Base-by-base conservation (phyloP, 2,797 vertebrate species). In the Netta rufina region DNA sequence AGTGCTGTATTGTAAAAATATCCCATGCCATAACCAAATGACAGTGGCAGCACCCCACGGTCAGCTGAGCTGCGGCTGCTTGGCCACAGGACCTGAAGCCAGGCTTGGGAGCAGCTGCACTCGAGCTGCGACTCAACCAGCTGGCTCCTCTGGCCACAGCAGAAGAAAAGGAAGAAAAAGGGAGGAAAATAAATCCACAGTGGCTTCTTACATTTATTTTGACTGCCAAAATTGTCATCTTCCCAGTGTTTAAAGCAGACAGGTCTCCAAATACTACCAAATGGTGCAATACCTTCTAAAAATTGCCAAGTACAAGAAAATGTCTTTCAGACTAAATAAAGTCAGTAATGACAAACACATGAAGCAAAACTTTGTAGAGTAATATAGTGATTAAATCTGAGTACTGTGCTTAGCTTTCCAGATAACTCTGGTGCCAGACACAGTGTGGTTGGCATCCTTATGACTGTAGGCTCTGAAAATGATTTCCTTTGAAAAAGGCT, bases 31-130 rank as follows among this genome's bases (percentile, higher is more conserved):
- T 38, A 61, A 45, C 39, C 51, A 45, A 58, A 58, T 11, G 39
- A 57, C 3, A 3, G 43, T 21, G 38, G 33, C 2, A n/a, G 49
- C 2, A 24, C 2, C 22, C 51, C 3, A 2, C 20, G 8, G 32
- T 53, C 38, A 38, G 27, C 11, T 21, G 36, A 69, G 70, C 4
- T 28, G 43, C 30, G 28, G 19, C 9, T 39, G 27, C 45, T 77
- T 27, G 58, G 43, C 43, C 22, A 0, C 14, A 33, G 60, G 22
- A 51, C 11, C 47, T 56, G 33, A 61, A 62, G 14, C 4, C 30
- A 51, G 67, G 8, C 21, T 58, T 47, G 54, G 66, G 61, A 89
- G 39, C 60, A 56, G 64, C 61, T 49, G 25, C 2, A 1, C 28
- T 49, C 0, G 2, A 60, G 54, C 60, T 66, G 38, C 1, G 19